Conservation (phyloP, 2,888 invertebrate genomes). For the Pyrocoelia pectoralis region DNA sequence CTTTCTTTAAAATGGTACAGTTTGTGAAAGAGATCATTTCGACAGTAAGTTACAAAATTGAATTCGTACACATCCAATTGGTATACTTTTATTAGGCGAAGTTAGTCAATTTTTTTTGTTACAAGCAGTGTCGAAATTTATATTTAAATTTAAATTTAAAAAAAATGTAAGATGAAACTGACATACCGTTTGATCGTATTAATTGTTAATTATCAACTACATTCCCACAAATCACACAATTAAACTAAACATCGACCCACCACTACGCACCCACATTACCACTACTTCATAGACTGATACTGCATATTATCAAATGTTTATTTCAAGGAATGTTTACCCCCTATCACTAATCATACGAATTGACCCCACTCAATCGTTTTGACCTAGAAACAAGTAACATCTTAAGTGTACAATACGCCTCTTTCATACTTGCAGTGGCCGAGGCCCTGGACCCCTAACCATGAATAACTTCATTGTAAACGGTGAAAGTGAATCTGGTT, state of each 20-base stretch:
- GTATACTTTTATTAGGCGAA: too few relatives aligned
- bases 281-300: slow-evolving; percentile 5
- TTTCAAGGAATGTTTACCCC: slow-evolving; percentile 7
- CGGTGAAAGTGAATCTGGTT: slow-evolving; percentile 8
- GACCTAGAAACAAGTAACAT: not conserved
- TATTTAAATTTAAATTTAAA: too few relatives aligned
- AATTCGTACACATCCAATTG: too few relatives aligned
- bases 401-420: not conserved
- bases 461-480: not conserved
- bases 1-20: too few relatives aligned
- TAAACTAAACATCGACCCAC: not conserved
- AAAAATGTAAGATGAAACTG: too few relatives aligned
- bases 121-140: too few relatives aligned
- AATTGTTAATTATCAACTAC: not conserved
- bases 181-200: too few relatives aligned
- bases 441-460: not conserved
- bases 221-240: not conserved
- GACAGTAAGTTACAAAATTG: too few relatives aligned
- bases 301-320: slow-evolving; percentile 18
- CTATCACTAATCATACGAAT: not conserved
- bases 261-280: too few relatives aligned
- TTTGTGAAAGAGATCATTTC: too few relatives aligned
- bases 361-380: slow-evolving; percentile 7
- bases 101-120: too few relatives aligned
- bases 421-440: not conserved